These are phyloP conservation scores for Notodonta ziczac DNA, from an alignment of 2,888 invertebrate genomes.

Conservation along the genomic window DNA sequence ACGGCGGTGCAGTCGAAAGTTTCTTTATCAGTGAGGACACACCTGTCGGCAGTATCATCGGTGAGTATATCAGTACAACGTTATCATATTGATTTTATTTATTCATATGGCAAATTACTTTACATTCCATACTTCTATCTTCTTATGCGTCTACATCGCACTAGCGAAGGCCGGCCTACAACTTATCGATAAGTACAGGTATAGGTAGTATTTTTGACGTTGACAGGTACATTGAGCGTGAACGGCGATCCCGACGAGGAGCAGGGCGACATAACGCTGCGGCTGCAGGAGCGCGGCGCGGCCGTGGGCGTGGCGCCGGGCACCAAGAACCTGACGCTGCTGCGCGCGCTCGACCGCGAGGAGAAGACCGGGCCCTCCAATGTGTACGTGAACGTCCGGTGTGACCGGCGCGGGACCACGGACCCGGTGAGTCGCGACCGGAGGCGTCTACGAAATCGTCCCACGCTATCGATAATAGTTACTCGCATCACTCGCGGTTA, in stretches of 20 bases:
- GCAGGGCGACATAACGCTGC: slow-evolving; percentile 90
- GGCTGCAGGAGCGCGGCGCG: slow-evolving; percentile 91
- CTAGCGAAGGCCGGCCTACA: too few relatives aligned
- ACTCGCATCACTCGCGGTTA: too few relatives aligned
- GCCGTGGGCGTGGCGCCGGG: slow-evolving; percentile 91
- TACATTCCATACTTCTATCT: too few relatives aligned
- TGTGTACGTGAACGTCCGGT: slow-evolving; percentile 93
- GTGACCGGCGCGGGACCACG: slow-evolving; percentile 90
- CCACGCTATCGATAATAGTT: too few relatives aligned
- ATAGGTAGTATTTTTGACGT: neutral
- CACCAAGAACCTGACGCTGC: slow-evolving; percentile 92
- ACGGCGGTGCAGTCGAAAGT: slow-evolving; percentile 95
- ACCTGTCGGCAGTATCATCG: slow-evolving; percentile 91
- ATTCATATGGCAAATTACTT: too few relatives aligned
- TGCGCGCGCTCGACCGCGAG: slow-evolving; percentile 92
- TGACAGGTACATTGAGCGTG: slow-evolving; percentile 88
- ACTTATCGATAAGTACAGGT: too few relatives aligned
- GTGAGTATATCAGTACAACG: slow-evolving; percentile 57
- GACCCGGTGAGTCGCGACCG: slow-evolving; percentile 86
- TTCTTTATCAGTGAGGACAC: slow-evolving; percentile 95
- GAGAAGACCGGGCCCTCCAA: slow-evolving; percentile 92
- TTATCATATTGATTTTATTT: neutral
- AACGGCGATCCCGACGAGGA: slow-evolving; percentile 91
- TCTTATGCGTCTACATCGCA: too few relatives aligned
- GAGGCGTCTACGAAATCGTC: too few relatives aligned